These are phyloP conservation scores for Labeo calbasu DNA, from an alignment of 2,797 vertebrate genomes.

Conservation along the genomic window DNA sequence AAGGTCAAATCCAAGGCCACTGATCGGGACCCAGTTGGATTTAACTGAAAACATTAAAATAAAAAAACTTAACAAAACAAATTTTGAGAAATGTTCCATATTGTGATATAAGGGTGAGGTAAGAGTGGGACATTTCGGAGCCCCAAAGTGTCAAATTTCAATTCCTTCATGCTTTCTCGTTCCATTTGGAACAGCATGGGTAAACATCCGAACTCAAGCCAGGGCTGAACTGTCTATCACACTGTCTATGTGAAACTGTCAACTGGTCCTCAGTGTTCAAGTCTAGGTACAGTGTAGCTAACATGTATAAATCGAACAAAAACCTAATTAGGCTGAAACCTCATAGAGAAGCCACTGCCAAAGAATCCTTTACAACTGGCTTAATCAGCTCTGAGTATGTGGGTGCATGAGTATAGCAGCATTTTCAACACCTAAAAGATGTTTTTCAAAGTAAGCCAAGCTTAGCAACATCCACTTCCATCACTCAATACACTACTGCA, in stretches of 20 bases:
- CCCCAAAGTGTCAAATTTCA: conserved; percentile 17
- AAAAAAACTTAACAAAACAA: neutral
- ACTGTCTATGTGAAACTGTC: conserved; percentile 48
- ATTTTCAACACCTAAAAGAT: conserved; percentile 33
- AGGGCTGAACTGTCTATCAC: conserved; percentile 67
- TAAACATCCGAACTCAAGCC: conserved; percentile 65
- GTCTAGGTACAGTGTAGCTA: conserved; percentile 37
- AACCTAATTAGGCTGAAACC: neutral
- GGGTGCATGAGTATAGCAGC: conserved; percentile 14
- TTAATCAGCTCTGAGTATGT: neutral
- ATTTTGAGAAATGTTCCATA: neutral
- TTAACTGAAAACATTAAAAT: neutral
- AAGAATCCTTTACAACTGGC: neutral
- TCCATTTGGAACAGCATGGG: conserved; percentile 64
- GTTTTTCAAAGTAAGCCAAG: conserved; percentile 31
- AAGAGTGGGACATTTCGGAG: conserved; percentile 49
- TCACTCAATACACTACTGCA: conserved; percentile 53
- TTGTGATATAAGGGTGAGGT: neutral
- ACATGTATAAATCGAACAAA: conserved; percentile 37
- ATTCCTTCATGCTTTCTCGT: conserved; percentile 51
- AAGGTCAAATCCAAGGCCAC: neutral
- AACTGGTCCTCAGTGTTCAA: conserved; percentile 34
- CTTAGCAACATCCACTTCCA: conserved; percentile 42
- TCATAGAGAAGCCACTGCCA: neutral
- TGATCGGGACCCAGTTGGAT: neutral